Base-by-base conservation (phyloP, 2,888 invertebrate genomes). In the Scaptomyza reducta region DNA sequence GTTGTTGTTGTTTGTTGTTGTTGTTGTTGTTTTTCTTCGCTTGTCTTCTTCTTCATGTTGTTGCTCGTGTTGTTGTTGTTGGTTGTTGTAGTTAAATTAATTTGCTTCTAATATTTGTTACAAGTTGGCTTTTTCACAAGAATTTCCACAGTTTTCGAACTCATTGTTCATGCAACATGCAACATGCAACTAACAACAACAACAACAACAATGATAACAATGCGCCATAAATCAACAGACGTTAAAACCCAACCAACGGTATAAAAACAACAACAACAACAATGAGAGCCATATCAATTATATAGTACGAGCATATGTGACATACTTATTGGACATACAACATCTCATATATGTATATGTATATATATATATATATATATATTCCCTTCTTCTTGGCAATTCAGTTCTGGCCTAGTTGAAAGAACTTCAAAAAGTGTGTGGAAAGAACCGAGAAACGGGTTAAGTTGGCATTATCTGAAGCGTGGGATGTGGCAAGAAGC, bases 81-180 rank as follows among this genome's bases (percentile, higher is more conserved):
- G 47, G 49, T 56, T 44, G 35, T n/a, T n/a, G n/a, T n/a, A n/a
- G 45, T 38, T 16, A 47, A 51, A 66, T 67, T 53, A 33, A 65
- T 14, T 16, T 57, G 33, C 57, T 64, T 64, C 57, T 67, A 53
- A 57, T 51, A 54, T 42, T 42, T 33, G 29, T 29, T 47, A 41
- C 18, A 18, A 40, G 29, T 33, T 40, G 40, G 54, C 25, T 49
- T 49, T 71, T 70, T 76, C 77, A 69, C 76, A 73, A 76, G 76
- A 76, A 76, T 74, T 74, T 74, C 70, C 70, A 73, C 44, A 61
- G 46, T 53, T 47, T 16, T 60, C 51, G 58, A 54, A 6, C 73
- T 76, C 63, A 76, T 76, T 76, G 58, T 55, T 25, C 44, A 76
- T 76, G 76, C 76, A 45, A 22, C 22, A 22, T 61, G 61, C 77